Base-by-base conservation (phyloP, 2,113 vertebrate genomes). In the Salvator merianae region DNA sequence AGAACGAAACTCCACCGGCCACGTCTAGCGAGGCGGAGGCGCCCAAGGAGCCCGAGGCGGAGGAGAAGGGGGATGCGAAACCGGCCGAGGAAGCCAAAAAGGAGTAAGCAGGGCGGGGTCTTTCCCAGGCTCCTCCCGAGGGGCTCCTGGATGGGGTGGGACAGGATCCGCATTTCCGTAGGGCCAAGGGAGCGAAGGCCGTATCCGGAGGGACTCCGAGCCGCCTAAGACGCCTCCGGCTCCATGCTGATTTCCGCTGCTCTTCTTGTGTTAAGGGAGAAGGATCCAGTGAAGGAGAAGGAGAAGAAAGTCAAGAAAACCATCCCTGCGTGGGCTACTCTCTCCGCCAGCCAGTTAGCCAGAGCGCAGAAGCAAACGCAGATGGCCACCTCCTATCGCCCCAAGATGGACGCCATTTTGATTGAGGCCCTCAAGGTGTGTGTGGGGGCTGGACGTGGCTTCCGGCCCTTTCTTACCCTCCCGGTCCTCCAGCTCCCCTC, bases 301-400 rank as follows among this genome's bases (percentile, higher is more conserved):
- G 96, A 94, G 90, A 99, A 98, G 96, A 99, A 99, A 90, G 96
- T 99, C 94, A 99, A 98, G 89, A 96, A 97, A 95, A 98, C 97
- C 43, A 99, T 99, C 91, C 99, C 99, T 47, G 96, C 97, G 0
- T 99, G 99, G 99, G 99, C 98, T 12, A 98, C 97, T 3, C 95
- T 99, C 83, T 95, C 97, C 28, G 95, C 96, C 85, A 97, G 95
- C 94, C 98, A 98, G 94, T 96, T 98, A 22, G 96, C 97, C 28
- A 95, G 97, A 2, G 96, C 98, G 8, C 95, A 98, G 94, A 98
- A 97, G 93, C 96, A 97, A 82, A 95, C 96, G 26, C 95, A 96
- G 20, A 96, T 96, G 92, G 96, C 97, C 85, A 96, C 97, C 71
- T 96, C 96, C 66, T 97, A 96, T n/a, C 97, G 98, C 68, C 96